Base-by-base conservation (phyloP, 2,888 invertebrate genomes). In the Liodrosophila aerea region DNA sequence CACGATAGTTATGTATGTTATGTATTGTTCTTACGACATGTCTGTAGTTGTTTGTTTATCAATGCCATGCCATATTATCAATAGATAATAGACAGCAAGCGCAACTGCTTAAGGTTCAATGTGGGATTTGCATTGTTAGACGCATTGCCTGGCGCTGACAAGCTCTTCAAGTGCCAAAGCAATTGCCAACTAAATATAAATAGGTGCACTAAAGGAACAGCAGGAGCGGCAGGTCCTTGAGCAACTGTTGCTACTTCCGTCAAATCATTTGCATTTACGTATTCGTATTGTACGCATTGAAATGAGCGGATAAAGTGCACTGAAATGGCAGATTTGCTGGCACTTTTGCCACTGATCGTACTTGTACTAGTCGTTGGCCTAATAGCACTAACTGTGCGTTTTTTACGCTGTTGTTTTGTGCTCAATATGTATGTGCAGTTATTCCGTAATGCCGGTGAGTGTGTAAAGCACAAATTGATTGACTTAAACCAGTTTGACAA, bases 351-450 rank as follows among this genome's bases (percentile, higher is more conserved):
- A 11, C 22, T 72, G 46, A 16, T 34, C 7, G 45, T 68, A 12
- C 9, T 68, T 11, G 11, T 68, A 30, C 11, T 68, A 1, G 46
- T 49, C 4, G 29, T 36, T 5, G 27, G 34, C 0, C 30, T 68
- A 5, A 41, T 52, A 11, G n/a, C 51, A 1, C 54, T 57, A 7
- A 56, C 61, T 1, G 64, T 72, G 37, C 57, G 58, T 15, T 68
- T 68, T 11, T 36, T 68, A 13, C 72, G 73, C 31, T 72, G 72
- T 22, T 72, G 69, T 8, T 69, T 69, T 15, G 30, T 69, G 9
- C 31, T 56, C 2, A 52, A 57, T 57, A 53, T 69, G 43, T 69
- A 69, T 30, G 59, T 39, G 2, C 49, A 69, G 40, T 69, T 69
- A 18, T 69, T 64, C 46, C 69, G 56, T 12, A 37, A 56, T 8